Percentiles rank a stretch among this genome's conserved stretches.
Conservation (phyloP, 2,797 vertebrate genomes). For the Strix occidentalis region DNA sequence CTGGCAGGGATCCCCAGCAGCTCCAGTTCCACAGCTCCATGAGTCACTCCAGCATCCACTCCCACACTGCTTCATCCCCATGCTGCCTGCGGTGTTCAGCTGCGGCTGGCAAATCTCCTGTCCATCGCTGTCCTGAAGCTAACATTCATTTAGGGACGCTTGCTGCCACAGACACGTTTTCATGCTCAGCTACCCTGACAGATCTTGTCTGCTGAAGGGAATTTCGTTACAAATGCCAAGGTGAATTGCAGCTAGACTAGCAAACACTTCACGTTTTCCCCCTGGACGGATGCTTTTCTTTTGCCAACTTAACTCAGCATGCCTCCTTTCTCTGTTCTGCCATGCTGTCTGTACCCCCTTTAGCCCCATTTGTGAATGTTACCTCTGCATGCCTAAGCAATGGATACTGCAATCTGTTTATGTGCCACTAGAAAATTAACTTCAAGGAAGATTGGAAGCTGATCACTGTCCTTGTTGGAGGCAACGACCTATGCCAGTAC, state of each 20-base stretch:
- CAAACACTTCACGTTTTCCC: not conserved
- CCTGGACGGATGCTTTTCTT: not conserved
- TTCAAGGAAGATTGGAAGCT: slow-evolving; percentile 93
- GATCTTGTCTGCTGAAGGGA: not conserved
- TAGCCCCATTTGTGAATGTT: not conserved
- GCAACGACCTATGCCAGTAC: slow-evolving; percentile 91
- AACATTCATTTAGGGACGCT: not conserved
- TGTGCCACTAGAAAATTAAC: slow-evolving; percentile 80
- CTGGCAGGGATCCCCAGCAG: slow-evolving; percentile 32
- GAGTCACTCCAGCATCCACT: not conserved
- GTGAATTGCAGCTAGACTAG: not conserved
- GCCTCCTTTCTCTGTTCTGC: not conserved
- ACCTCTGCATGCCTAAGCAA: not conserved
- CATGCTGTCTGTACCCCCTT: not conserved
- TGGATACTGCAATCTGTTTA: not conserved
- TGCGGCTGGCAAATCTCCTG: not conserved
- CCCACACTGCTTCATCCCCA: not conserved
- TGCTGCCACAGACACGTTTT: not conserved
- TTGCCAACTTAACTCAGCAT: not conserved
- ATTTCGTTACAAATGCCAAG: not conserved
- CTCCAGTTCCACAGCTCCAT: not conserved
- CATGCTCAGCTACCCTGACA: not conserved
- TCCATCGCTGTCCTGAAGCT: not conserved
- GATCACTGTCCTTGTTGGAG: slow-evolving; percentile 90
- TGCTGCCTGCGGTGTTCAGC: not conserved